Evolutionary conservation across 2,888 invertebrate species (phyloP), one percentile per base, ranked within the genome.

Genomic region (Leucania comma): DNA sequence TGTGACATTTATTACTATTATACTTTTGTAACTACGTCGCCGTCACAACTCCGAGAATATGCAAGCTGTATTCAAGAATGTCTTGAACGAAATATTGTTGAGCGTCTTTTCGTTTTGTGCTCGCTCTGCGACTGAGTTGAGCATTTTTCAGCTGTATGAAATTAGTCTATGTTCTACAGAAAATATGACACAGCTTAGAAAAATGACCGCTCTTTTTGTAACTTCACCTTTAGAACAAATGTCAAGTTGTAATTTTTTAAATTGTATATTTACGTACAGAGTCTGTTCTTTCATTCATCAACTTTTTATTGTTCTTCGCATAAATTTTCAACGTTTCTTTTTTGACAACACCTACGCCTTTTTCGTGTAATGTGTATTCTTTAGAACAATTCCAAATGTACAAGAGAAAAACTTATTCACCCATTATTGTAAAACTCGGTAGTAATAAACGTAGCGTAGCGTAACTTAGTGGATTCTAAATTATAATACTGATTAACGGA

Each of bases 1-100:
- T 82, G 83, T 82, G 84, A 85, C 85, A 83, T 84, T 84, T 88
- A 87, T 88, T 87, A 84, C 83, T 70, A 73, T 85, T 80, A 82
- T 80, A 83, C 71, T 79, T 69, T 70, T 63, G 68, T 73, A 75
- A 63, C 72, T 77, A 68, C 35, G 70, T 63, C 70, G 69, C 67
- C 58, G 73, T 73, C 78, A 81, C 78, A 78, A 69, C 76, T 72
- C 66, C 61, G 59, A 69, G 81, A 84, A 81, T 81, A 79, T 88
- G 82, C 82, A 80, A 81, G 81, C 70, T 71, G 66, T 79, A 75
- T 72, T 72, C 74, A 69, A 76, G 81, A 78, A 78, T 66, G 60
- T 80, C 81, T 79, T 69, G 72, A 66, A 63, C 65, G 75, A 82
- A 82, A 86, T 83, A 80, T 78, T 70, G 78, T 71, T 70, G 68